Conservation (phyloP, 2,888 invertebrate species). For the Phortica okadai region DNA sequence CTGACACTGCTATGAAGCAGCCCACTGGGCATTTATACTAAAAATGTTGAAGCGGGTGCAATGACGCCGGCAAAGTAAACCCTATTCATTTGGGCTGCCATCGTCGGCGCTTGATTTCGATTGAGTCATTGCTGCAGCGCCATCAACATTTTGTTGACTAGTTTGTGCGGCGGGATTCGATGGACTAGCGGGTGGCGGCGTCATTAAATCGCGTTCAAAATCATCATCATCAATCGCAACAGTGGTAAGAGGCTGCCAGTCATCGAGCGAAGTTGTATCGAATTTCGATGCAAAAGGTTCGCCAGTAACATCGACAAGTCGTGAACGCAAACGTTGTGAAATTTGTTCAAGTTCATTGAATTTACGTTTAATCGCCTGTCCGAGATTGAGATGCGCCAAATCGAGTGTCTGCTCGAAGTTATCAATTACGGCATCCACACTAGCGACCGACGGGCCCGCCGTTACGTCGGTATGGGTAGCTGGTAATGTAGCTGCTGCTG, state of each 20-base stretch:
- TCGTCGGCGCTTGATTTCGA: constrained; percentile 3
- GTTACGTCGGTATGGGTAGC: neutral
- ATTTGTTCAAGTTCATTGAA: constrained; percentile 81
- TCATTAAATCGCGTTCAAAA: constrained; percentile 80
- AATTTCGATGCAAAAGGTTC: constrained; percentile 78
- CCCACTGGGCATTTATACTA: constrained; percentile 17
- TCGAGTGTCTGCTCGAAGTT: constrained; percentile 69
- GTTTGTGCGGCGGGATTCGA: constrained; percentile 52
- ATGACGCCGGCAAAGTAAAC: constrained; percentile 28
- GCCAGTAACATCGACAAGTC: constrained; percentile 79
- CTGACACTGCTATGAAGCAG: constrained; percentile 22
- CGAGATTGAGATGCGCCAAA: constrained; percentile 73
- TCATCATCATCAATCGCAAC: constrained; percentile 76
- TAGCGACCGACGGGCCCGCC: constrained; percentile 25
- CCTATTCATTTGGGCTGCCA: constrained; percentile 32
- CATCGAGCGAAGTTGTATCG: constrained; percentile 67
- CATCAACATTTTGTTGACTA: constrained; percentile 21
- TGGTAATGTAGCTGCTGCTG: neutral
- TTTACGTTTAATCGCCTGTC: constrained; percentile 79
- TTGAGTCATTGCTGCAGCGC: constrained; percentile 50
- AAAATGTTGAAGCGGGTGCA: constrained; percentile 8
- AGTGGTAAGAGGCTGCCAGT: constrained; percentile 58
- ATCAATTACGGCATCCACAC: constrained; percentile 64
- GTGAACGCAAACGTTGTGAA: constrained; percentile 79
- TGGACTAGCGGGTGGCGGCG: constrained; percentile 57